phyloP scores from a whole-genome alignment of 2,888 invertebrate species.

The Gisinianus flammeolus region DNA sequence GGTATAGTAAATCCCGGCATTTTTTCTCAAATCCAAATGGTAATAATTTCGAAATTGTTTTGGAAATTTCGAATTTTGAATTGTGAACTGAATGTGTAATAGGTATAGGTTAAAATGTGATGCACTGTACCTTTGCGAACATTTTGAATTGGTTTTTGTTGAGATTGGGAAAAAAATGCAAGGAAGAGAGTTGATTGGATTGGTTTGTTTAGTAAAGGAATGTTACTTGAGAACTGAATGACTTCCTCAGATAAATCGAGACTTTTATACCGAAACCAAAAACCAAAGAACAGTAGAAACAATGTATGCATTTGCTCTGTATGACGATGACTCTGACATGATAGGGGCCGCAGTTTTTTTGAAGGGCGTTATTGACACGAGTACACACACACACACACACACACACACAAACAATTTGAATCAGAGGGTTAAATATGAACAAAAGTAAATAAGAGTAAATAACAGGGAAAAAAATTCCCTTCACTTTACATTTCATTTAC shows the following conservation, averaged over 20 bases:
- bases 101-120: background rate
- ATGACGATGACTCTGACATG: background rate
- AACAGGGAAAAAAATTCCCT: conserved; percentile 31
- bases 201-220: conserved; percentile 17
- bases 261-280: conserved; percentile 40
- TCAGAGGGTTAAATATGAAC: conserved; percentile 5
- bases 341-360: background rate
- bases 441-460: background rate
- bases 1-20: too few relatives aligned
- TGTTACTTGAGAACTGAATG: conserved; percentile 40
- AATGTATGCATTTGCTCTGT: background rate
- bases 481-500: conserved; percentile 37
- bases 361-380: conserved; percentile 35
- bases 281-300: background rate
- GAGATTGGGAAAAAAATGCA: background rate
- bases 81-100: background rate
- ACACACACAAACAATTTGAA: conserved; percentile 1
- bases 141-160: conserved; percentile 39
- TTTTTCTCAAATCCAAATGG: background rate
- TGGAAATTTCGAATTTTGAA: background rate
- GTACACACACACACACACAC: background rate
- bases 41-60: too few relatives aligned
- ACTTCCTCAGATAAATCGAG: conserved; percentile 29
- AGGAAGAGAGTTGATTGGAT: conserved; percentile 28
- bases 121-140: conserved; percentile 40